Conservation (phyloP, 2,797 vertebrate species). For the Spea hammondii region DNA sequence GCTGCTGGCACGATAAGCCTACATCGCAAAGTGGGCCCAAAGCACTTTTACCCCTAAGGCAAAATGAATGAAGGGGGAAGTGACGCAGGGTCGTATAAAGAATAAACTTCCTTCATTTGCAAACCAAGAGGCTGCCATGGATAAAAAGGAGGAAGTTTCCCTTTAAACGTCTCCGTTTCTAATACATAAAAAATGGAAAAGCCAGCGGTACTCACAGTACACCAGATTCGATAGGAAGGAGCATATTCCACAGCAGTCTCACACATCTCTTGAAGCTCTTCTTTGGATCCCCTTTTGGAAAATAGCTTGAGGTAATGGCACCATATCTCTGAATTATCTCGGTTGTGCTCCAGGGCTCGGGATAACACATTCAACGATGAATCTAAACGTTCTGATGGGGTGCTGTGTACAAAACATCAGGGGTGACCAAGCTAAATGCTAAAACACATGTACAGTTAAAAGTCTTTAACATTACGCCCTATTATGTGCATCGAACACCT, state of each 20-base stretch:
- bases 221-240: conserved; percentile 84
- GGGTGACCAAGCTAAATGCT: background rate
- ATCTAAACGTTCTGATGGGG: conserved; percentile 83
- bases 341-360: conserved; percentile 90
- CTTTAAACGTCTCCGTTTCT: no score
- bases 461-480: no score
- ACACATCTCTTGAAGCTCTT: conserved; percentile 96
- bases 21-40: no score
- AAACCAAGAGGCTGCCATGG: no score
- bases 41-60: no score
- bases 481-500: no score
- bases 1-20: no score
- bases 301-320: conserved; percentile 92
- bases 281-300: conserved; percentile 80
- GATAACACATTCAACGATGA: conserved; percentile 91
- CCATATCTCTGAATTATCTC: conserved; percentile 91
- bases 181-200: background rate
- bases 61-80: no score
- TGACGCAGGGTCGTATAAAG: no score
- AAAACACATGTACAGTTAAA: conserved; percentile 16
- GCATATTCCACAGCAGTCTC: conserved; percentile 96
- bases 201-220: conserved; percentile 78
- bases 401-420: conserved; percentile 61
- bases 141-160: no score
- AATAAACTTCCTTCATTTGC: no score